Conservation (phyloP, 2,113 vertebrate genomes). For the Formicarius rufipectus region DNA sequence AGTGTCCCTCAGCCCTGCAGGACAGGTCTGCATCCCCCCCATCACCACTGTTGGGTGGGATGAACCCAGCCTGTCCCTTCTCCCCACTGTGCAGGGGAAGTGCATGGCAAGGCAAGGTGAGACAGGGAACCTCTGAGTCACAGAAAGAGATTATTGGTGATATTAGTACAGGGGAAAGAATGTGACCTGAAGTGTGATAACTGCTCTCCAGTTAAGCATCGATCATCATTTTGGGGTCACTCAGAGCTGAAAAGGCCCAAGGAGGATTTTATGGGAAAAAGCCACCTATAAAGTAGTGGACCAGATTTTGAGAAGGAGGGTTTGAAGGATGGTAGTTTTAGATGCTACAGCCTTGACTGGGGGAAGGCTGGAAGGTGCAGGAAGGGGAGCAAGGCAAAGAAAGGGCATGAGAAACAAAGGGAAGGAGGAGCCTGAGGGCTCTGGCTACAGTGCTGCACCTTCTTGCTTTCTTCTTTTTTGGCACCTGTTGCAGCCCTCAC, state of each 20-base stretch:
- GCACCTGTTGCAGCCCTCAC: neutral
- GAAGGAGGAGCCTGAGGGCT: neutral
- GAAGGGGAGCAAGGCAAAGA: neutral
- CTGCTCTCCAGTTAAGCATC: neutral
- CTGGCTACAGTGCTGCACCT: neutral
- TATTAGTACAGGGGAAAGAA: neutral
- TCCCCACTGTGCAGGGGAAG: neutral
- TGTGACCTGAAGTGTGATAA: neutral
- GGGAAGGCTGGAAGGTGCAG: neutral
- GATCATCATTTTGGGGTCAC: neutral
- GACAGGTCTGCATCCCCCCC: no score
- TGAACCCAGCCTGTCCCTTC: neutral
- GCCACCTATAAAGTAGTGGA: neutral
- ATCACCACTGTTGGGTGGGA: neutral
- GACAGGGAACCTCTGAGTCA: no score
- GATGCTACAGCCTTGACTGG: neutral
- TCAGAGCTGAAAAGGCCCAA: neutral
- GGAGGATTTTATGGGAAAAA: neutral
- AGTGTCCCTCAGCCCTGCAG: neutral
- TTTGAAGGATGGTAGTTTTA: neutral
- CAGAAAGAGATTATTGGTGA: no score
- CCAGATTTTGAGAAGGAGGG: neutral
- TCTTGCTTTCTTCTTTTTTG: neutral
- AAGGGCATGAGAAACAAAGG: neutral
- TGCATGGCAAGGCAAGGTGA: no score